Conservation (phyloP, 2,888 invertebrate species). For the Mactromeris polynyma region DNA sequence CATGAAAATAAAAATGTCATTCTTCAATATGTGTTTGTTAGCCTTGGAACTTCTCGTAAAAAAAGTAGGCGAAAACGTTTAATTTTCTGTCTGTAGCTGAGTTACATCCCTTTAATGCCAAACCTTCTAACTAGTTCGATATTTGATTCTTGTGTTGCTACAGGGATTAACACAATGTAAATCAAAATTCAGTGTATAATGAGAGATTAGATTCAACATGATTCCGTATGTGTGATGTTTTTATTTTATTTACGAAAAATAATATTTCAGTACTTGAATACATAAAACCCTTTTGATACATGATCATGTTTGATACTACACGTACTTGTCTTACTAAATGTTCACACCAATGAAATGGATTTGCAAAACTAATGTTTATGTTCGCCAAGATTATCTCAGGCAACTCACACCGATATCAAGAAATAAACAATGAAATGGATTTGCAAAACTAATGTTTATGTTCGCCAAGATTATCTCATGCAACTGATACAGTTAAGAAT, state of each 20-base stretch:
- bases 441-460: background rate
- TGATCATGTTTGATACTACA: background rate
- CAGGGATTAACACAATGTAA: no score
- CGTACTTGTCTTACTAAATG: background rate
- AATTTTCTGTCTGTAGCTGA: no score
- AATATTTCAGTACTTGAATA: background rate
- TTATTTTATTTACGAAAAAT: background rate
- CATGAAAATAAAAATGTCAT: conserved; percentile 28
- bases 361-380: background rate
- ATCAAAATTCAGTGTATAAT: no score
- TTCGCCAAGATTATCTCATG: background rate
- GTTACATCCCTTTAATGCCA: no score
- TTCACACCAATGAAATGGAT: background rate
- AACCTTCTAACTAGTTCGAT: no score
- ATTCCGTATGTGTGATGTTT: background rate
- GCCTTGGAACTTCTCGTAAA: no score
- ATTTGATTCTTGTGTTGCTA: no score
- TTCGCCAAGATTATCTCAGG: background rate
- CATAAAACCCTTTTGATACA: background rate
- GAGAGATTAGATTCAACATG: no score
- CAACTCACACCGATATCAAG: background rate
- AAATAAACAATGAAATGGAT: background rate
- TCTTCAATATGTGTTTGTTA: background rate
- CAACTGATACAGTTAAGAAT: background rate
- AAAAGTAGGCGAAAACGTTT: no score